A percentile compares a stretch with the other conserved stretches of the same genome.
phyloP scores from a whole-genome alignment of 1,140 invertebrate genomes.

The Drosophila ogumai region DNA sequence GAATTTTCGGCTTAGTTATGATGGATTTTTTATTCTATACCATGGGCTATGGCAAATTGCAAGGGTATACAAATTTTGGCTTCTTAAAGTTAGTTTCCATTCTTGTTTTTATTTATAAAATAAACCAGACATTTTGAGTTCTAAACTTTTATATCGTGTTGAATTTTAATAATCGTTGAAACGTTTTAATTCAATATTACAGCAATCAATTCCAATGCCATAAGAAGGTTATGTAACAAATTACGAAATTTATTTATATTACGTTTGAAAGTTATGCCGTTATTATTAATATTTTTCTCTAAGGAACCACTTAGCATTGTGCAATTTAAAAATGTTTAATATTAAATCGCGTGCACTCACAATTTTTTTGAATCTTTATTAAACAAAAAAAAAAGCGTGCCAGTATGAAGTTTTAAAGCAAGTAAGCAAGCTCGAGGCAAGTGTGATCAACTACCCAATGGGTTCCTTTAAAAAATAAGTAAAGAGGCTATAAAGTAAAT shows the following conservation, averaged over 20 bases:
- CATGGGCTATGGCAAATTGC: too few relatives aligned
- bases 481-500: too few relatives aligned
- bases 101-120: not conserved
- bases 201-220: not conserved
- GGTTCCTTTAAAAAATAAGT: too few relatives aligned
- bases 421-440: too few relatives aligned
- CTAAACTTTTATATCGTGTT: not conserved
- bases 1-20: too few relatives aligned
- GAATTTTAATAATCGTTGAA: not conserved
- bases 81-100: too few relatives aligned
- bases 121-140: not conserved
- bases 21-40: too few relatives aligned
- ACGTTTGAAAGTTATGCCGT: not conserved
- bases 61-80: too few relatives aligned
- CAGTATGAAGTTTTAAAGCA: not conserved
- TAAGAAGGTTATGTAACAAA: not conserved
- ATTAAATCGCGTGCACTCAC: not conserved
- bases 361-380: not conserved
- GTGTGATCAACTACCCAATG: too few relatives aligned
- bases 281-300: not conserved
- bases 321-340: not conserved
- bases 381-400: not conserved
- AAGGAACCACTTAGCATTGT: not conserved
- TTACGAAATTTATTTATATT: not conserved
- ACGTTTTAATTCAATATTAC: not conserved